These are phyloP conservation scores for Elmis aenea DNA, from an alignment of 2,888 invertebrate species.

Conservation along the genomic window DNA sequence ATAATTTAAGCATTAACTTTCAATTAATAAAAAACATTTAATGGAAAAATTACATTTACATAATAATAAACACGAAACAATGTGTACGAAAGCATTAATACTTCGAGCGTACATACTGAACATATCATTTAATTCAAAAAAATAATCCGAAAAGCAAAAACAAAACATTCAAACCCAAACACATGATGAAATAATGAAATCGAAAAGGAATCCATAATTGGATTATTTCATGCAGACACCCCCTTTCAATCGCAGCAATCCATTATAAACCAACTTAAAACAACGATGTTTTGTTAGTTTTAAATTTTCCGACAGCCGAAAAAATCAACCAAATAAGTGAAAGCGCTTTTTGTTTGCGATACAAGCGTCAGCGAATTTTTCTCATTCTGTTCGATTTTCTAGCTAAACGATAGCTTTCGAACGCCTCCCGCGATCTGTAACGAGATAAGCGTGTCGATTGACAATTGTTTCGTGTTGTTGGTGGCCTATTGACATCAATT, in stretches of 20 bases:
- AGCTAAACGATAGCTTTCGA: conserved; percentile 4
- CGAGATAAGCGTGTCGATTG: conserved; percentile 30
- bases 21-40: no score
- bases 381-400: conserved; percentile 15
- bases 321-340: conserved; percentile 28
- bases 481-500: conserved; percentile 36
- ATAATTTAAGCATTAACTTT: no score
- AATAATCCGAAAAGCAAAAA: conserved; percentile 12
- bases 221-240: conserved; percentile 37
- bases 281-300: conserved; percentile 34
- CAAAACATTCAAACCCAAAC: conserved; percentile 17
- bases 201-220: conserved; percentile 37
- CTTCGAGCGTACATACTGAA: no score
- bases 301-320: conserved; percentile 29
- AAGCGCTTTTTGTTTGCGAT: conserved; percentile 27
- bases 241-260: conserved; percentile 36
- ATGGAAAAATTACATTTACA: no score
- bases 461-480: conserved; percentile 34
- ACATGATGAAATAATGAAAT: conserved; percentile 15
- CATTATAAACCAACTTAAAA: conserved; percentile 37
- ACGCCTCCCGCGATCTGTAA: conserved; percentile 22
- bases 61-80: conserved; percentile 1
- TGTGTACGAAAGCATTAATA: no score
- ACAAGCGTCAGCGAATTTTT: conserved; percentile 23
- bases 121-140: no score